These are phyloP conservation scores for Zele albiditarsus DNA, from an alignment of 2,888 invertebrate genomes.

Conservation along the genomic window DNA sequence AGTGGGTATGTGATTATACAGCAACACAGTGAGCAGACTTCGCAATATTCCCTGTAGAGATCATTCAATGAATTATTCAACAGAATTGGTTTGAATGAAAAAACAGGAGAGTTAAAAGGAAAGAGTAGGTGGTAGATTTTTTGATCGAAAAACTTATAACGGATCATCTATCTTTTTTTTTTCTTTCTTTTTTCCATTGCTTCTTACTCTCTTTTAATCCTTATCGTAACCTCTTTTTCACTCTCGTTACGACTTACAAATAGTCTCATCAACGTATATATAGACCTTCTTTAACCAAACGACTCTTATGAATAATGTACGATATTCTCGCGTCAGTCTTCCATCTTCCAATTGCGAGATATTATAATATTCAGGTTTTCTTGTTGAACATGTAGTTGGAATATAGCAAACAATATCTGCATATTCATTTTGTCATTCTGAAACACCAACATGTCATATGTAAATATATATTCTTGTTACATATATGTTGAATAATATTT, in stretches of 20 bases:
- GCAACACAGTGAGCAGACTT: neutral
- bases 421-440: neutral
- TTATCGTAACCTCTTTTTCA: neutral
- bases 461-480: neutral
- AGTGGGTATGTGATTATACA: neutral
- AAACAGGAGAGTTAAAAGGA: neutral
- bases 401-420: neutral
- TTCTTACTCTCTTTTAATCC: neutral
- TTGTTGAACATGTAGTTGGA: neutral
- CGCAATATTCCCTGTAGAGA: conserved; percentile 10
- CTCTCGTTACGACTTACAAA: conserved; percentile 17
- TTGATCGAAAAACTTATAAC: conserved; percentile 36
- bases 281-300: neutral
- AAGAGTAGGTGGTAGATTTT: conserved; percentile 17
- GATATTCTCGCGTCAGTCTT: neutral
- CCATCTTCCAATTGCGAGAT: neutral
- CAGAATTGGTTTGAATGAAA: conserved; percentile 25
- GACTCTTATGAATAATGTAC: conserved; percentile 17
- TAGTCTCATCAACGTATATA: neutral
- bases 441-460: neutral
- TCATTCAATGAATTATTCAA: conserved; percentile 33
- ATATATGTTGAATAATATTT: neutral
- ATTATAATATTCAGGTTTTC: neutral
- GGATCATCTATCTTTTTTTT: conserved; percentile 7
- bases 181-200: neutral